Percentiles rank a stretch among this genome's conserved stretches.
Evolutionary conservation across 2,888 invertebrate genomes (phyloP).

Genomic region (Lydus trimaculatus): DNA sequence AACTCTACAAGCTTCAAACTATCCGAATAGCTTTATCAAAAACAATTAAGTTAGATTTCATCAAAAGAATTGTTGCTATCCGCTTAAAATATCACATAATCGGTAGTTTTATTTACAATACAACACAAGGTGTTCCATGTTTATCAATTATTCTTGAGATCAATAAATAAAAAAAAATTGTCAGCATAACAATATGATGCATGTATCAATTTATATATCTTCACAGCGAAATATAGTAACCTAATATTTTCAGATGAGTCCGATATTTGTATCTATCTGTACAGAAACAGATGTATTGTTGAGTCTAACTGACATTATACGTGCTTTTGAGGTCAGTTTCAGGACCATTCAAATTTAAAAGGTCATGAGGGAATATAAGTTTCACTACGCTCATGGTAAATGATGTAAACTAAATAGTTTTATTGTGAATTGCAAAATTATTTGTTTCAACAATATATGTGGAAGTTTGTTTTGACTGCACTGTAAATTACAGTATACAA

Average conservation of each 20-base stretch:
- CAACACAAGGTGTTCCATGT: too few relatives aligned
- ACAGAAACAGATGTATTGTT: neutral
- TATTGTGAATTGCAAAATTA: neutral
- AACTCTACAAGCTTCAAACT: slow-evolving; percentile 29
- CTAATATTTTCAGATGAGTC: too few relatives aligned
- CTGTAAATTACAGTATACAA: too few relatives aligned
- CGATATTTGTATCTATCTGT: too few relatives aligned
- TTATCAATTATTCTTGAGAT: too few relatives aligned
- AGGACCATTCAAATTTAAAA: neutral
- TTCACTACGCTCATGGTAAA: neutral
- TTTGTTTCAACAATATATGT: neutral
- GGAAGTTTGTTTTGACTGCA: too few relatives aligned
- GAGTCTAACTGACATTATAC: neutral
- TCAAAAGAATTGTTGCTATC: neutral
- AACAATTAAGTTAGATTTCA: slow-evolving; percentile 28
- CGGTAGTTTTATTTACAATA: too few relatives aligned
- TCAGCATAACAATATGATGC: too few relatives aligned
- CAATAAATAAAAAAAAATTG: too few relatives aligned
- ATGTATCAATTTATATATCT: too few relatives aligned
- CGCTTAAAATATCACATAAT: too few relatives aligned
- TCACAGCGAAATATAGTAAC: too few relatives aligned
- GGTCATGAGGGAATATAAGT: neutral
- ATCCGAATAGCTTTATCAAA: slow-evolving; percentile 22
- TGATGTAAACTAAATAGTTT: neutral
- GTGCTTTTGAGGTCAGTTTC: neutral